phyloP scores from a whole-genome alignment of 2,113 vertebrate genomes.

The Camelus dromedarius region DNA sequence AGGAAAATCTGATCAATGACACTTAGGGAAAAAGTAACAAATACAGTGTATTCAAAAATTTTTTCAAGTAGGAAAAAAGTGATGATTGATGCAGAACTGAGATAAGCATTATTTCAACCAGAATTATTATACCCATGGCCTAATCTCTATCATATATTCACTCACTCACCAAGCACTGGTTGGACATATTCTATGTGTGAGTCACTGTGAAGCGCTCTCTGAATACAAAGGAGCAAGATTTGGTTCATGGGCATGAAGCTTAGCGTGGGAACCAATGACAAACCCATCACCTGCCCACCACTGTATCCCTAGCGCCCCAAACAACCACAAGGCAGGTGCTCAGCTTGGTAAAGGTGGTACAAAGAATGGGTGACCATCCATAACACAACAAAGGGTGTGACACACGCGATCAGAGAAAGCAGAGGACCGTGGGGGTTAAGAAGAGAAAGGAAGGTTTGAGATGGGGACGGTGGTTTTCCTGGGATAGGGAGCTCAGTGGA shows the following conservation, averaged over 20 bases:
- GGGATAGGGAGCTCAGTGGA: neutral
- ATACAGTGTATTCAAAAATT: neutral
- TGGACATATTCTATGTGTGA: neutral
- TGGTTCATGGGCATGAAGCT: neutral
- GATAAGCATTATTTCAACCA: conserved; percentile 14
- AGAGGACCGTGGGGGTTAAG: neutral
- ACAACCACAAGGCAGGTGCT: neutral
- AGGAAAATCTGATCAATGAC: neutral
- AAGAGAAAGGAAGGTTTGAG: neutral
- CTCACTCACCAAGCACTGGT: neutral
- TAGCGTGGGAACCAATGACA: neutral
- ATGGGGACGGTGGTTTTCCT: neutral
- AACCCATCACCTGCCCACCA: neutral
- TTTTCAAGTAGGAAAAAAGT: neutral
- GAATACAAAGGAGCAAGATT: neutral
- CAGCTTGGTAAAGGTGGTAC: neutral
- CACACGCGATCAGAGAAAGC: neutral
- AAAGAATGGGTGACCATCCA: neutral
- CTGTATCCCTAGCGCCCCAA: neutral
- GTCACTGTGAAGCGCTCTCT: neutral
- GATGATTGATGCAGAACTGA: neutral
- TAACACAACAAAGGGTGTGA: neutral
- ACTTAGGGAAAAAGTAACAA: neutral
- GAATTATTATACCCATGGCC: neutral
- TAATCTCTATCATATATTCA: neutral